A percentile compares a stretch with the other conserved stretches of the same genome.
Conservation (phyloP, 2,113 vertebrate genomes). For the Ptyas mucosa region DNA sequence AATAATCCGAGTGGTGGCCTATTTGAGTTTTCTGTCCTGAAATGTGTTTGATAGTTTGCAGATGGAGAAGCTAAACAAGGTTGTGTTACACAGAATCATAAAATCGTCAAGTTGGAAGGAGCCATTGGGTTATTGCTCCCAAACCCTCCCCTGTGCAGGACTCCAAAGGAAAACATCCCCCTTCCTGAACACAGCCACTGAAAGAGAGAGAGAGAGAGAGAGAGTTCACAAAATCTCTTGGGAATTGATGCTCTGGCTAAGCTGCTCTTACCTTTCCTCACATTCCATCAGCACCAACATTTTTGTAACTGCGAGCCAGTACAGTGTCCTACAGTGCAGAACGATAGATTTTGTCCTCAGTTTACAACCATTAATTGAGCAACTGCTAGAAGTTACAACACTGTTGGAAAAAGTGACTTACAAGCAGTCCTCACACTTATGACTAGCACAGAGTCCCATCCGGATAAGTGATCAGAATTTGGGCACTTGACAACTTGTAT, state of each 20-base stretch:
- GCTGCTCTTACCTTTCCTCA: background rate
- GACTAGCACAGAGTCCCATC: background rate
- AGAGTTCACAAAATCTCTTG: background rate
- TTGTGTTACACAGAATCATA: constrained; percentile 12
- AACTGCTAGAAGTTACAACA: background rate
- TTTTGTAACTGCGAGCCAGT: background rate
- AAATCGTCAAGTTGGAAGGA: background rate
- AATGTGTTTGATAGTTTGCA: constrained; percentile 47
- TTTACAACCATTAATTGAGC: background rate
- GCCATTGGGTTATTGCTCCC: background rate
- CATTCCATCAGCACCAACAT: background rate
- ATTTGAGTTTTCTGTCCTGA: constrained; percentile 43
- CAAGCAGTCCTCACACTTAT: background rate
- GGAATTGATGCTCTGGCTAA: background rate
- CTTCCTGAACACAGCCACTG: background rate
- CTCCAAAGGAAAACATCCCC: background rate
- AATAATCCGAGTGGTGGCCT: constrained; percentile 44
- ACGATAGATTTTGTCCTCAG: background rate
- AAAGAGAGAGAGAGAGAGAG: background rate
- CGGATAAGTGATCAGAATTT: background rate
- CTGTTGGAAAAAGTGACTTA: background rate
- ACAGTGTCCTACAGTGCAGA: background rate
- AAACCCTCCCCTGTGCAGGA: background rate
- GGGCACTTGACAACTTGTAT: background rate
- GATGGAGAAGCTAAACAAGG: constrained; percentile 21